phyloP scores from a whole-genome alignment of 2,888 invertebrate genomes.

The Perizoma flavofasciatum region DNA sequence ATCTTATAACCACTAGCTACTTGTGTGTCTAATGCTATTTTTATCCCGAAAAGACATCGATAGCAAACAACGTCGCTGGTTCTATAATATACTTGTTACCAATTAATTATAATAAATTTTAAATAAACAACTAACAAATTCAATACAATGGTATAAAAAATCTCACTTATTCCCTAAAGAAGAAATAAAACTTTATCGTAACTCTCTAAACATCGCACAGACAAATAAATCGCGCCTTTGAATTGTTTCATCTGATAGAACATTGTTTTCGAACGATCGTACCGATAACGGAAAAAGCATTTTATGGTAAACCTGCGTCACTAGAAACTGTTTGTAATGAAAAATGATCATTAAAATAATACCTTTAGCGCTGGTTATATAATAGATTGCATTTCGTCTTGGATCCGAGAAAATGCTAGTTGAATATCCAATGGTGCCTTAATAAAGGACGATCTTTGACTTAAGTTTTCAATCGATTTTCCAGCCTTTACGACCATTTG shows the following conservation, averaged over 20 bases:
- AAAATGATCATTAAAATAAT: neutral
- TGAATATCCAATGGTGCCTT: too few species aligned
- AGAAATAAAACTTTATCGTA: conserved; percentile 24
- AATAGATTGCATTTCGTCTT: neutral
- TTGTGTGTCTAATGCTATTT: too few species aligned
- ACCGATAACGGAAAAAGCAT: conserved; percentile 37
- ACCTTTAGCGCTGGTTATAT: neutral
- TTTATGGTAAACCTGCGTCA: conserved; percentile 14
- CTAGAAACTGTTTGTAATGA: neutral
- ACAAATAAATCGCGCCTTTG: conserved; percentile 24
- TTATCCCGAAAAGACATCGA: too few species aligned
- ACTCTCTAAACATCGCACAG: conserved; percentile 24
- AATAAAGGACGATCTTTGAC: too few species aligned
- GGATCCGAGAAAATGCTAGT: too few species aligned
- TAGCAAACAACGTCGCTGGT: too few species aligned
- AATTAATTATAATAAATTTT: neutral
- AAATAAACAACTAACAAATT: neutral
- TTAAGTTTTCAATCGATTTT: too few species aligned
- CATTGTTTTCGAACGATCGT: conserved; percentile 33
- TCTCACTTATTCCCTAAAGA: conserved; percentile 11
- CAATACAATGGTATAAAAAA: conserved; percentile 3
- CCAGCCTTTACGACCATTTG: too few species aligned
- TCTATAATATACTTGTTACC: too few species aligned
- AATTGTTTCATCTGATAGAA: conserved; percentile 25
- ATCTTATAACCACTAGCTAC: too few species aligned